A percentile compares a stretch with the other conserved stretches of the same genome.
Conservation (phyloP, 2,113 vertebrate genomes). For the Cnemophilus loriae region DNA sequence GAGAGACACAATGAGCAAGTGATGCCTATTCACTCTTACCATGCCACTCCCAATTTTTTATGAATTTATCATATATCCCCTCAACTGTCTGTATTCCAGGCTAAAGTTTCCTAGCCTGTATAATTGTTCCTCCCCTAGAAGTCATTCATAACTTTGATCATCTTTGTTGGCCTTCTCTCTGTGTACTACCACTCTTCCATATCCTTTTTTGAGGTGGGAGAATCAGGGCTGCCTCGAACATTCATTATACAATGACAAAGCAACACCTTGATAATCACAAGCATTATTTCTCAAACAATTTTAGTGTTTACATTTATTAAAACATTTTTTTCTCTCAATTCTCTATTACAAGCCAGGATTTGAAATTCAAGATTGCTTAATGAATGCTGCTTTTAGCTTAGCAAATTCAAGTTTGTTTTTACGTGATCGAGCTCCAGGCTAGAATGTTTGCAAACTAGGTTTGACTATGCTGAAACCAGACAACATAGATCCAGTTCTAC, state of each 20-base stretch:
- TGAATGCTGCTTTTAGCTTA: not conserved
- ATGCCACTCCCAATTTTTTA: conserved; percentile 33
- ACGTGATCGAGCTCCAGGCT: conserved; percentile 21
- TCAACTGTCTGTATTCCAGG: not conserved
- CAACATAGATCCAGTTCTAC: conserved; percentile 36
- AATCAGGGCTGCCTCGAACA: not conserved
- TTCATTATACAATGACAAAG: not conserved
- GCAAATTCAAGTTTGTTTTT: conserved; percentile 18
- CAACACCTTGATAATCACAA: not conserved
- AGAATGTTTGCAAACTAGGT: not conserved
- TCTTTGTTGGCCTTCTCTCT: not conserved
- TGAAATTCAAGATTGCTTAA: not conserved
- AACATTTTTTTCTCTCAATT: not conserved
- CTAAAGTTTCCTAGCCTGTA: not conserved
- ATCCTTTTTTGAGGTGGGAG: not conserved
- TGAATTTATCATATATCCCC: not conserved
- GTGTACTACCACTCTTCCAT: not conserved
- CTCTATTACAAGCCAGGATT: not conserved
- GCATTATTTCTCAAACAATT: not conserved
- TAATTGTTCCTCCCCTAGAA: not conserved
- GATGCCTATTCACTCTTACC: not conserved
- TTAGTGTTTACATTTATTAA: not conserved
- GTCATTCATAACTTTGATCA: not conserved
- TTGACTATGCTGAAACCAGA: conserved; percentile 44
- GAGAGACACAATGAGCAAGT: not conserved